Evolutionary conservation across 2,888 invertebrate species (phyloP), one percentile per base, ranked within the genome.

Genomic region (Brachynemurus nebulosus): DNA sequence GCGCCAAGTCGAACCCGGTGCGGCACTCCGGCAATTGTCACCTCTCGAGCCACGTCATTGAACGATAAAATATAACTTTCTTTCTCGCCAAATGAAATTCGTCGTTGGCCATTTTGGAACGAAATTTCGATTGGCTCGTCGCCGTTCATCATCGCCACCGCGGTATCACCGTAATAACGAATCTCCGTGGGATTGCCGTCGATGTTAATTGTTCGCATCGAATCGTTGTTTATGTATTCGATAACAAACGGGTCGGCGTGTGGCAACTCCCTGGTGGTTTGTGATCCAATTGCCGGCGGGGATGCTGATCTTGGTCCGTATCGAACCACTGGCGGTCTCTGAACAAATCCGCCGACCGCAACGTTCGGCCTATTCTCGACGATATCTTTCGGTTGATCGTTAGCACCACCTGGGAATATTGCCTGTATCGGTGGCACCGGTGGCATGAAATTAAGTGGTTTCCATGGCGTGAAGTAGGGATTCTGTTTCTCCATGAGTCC

Each of bases 1-100:
- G 88, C 88, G 12, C 96, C 96, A 52, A 95, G 81, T 52, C 84
- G 77, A 27, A 96, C 80, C 48, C 80, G 76, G 59, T 85, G 83
- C 4, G 74, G 65, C 58, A 76, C 73, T 3, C 84, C 83, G 53
- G 82, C 82, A 19, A 86, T 73, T 42, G 74, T 72, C 8, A 86
- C 74, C 50, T 81, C 78, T 53, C 78, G 78, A 57, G 83, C 85
- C 2, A 72, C 73, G 47, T 83, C 80, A 50, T 84, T 83, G 51
- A 75, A 70, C 8, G 62, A 60, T 17, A 81, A 55, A 1, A 76
- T 68, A 41, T 80, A 70, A 0, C 78, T 72, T 47, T 85, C 82
- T 46, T 78, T 76, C 52, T 86, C 84, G 57, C 88, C 85, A 51
- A 90, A 79, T 1, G 77, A 73, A 19, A 88, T 75, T 44, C 80